A percentile compares a stretch with the other conserved stretches of the same genome.
Evolutionary conservation across 2,797 vertebrate species (phyloP).

Genomic region (Botia almorhae): DNA sequence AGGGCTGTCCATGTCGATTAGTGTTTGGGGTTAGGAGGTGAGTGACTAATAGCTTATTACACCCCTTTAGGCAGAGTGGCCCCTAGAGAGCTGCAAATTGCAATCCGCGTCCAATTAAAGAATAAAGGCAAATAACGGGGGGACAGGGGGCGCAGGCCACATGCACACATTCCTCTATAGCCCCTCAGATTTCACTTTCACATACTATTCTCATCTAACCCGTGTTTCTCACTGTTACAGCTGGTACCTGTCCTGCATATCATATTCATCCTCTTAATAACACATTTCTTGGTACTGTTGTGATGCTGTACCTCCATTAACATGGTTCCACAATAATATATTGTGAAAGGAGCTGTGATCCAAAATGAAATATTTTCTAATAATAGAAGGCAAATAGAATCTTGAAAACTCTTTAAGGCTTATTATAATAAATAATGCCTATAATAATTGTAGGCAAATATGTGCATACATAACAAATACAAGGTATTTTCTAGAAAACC

Average conservation of each 20-base stretch:
- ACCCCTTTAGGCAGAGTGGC: constrained; percentile 86
- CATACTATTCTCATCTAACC: neutral
- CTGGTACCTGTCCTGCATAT: constrained; percentile 3
- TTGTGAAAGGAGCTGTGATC: neutral
- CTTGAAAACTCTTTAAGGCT: no score
- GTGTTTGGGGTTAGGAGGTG: constrained; percentile 74
- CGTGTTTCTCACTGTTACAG: neutral
- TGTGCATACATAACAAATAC: no score
- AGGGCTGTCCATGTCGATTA: constrained; percentile 92
- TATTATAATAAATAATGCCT: no score
- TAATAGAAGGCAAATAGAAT: no score
- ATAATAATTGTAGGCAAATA: no score
- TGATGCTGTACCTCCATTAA: constrained; percentile 21
- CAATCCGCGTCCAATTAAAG: constrained; percentile 89
- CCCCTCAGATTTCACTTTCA: constrained; percentile 43
- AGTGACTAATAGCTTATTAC: constrained; percentile 93
- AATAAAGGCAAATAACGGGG: constrained; percentile 68
- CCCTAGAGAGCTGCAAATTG: constrained; percentile 78
- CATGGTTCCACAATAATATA: constrained; percentile 46
- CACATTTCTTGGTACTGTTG: constrained; percentile 39
- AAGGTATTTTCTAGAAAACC: no score
- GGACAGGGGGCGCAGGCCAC: constrained; percentile 14
- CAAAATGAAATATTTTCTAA: no score
- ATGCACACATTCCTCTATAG: constrained; percentile 47
- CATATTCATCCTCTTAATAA: constrained; percentile 47